phyloP scores from a whole-genome alignment of 2,113 vertebrate species.

The Falco punctatus region DNA sequence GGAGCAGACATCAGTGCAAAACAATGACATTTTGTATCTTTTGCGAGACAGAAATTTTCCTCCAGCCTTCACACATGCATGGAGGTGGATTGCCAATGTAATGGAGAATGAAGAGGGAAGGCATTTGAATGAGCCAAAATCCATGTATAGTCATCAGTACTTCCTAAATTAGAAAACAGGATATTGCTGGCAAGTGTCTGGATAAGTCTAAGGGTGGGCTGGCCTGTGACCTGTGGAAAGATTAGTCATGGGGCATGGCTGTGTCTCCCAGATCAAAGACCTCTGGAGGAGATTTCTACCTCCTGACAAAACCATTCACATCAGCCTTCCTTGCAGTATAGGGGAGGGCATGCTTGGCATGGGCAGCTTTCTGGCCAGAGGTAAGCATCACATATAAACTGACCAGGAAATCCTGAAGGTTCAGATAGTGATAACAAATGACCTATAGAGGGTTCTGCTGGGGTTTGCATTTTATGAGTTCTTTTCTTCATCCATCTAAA shows the following conservation, averaged over 20 bases:
- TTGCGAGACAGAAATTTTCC: background rate
- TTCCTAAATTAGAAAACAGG: constrained; percentile 55
- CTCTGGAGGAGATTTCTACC: background rate
- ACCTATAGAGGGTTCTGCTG: background rate
- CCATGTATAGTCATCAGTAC: background rate
- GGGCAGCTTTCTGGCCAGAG: background rate
- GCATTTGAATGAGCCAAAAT: constrained; percentile 8
- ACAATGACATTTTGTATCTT: constrained; percentile 27
- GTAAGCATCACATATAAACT: background rate
- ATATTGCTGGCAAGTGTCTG: constrained; percentile 26
- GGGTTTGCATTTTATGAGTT: background rate
- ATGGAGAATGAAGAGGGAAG: background rate
- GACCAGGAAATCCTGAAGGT: background rate
- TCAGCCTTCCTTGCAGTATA: background rate
- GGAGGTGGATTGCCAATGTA: background rate
- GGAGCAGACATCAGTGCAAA: background rate
- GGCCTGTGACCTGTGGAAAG: constrained; percentile 11
- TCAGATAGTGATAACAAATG: background rate
- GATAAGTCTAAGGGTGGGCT: background rate
- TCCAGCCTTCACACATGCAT: background rate
- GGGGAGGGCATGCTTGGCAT: background rate
- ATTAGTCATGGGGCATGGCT: background rate
- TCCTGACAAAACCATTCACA: background rate
- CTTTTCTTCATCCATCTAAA: background rate
- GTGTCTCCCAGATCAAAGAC: background rate